phyloP scores from a whole-genome alignment of 2,888 invertebrate species.

The Phasia obesa region DNA sequence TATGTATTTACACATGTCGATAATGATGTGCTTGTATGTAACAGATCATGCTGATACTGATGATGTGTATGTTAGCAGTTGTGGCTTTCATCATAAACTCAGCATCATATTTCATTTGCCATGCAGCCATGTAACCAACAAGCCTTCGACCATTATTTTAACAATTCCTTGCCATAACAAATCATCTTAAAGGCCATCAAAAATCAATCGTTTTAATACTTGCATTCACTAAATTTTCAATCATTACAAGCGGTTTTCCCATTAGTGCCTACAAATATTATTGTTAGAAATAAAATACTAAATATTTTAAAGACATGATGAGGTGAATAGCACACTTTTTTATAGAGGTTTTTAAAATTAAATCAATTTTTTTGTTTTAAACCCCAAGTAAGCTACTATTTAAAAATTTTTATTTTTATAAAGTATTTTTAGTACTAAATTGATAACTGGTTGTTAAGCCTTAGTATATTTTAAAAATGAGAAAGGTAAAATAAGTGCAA shows the following conservation, averaged over 20 bases:
- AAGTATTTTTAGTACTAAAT: neutral
- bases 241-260: neutral
- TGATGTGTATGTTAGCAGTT: neutral
- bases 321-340: neutral
- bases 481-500: too few relatives aligned
- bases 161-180: conserved; percentile 30
- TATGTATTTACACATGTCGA: neutral
- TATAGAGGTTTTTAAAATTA: too few relatives aligned
- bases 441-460: too few relatives aligned
- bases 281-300: neutral
- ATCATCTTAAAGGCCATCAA: conserved; percentile 53
- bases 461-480: too few relatives aligned
- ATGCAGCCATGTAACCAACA: conserved; percentile 3
- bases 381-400: too few relatives aligned
- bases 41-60: conserved; percentile 5
- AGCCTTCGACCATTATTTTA: conserved; percentile 13
- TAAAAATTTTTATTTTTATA: neutral
- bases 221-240: conserved; percentile 25
- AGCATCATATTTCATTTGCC: conserved; percentile 42
- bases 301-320: neutral
- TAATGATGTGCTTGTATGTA: neutral
- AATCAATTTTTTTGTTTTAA: too few relatives aligned
- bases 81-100: conserved; percentile 6
- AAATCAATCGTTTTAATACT: conserved; percentile 20
- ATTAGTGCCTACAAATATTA: neutral